Evolutionary conservation across 1,140 invertebrate species (phyloP).

Genomic region (Bathynomus jamesi): DNA sequence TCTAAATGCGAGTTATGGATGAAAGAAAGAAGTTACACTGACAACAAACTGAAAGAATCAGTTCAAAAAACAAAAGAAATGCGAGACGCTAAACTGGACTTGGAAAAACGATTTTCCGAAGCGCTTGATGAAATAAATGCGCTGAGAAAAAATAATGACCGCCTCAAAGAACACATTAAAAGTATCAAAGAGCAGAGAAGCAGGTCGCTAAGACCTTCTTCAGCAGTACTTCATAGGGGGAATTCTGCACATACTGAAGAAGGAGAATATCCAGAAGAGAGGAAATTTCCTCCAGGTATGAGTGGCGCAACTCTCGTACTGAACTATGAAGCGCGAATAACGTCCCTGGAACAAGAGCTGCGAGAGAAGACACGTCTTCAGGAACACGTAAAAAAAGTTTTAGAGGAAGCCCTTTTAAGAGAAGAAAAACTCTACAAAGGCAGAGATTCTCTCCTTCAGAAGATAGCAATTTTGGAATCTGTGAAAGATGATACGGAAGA

Average conservation of each 20-base stretch:
- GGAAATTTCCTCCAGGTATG: not conserved
- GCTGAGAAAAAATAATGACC: not conserved
- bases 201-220: not conserved
- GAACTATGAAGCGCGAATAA: not conserved
- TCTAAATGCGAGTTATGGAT: not conserved
- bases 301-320: not conserved
- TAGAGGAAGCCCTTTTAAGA: conserved; percentile 9
- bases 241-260: conserved; percentile 8
- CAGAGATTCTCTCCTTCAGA: conserved; percentile 10
- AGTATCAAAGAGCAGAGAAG: too few relatives aligned
- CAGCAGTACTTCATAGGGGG: not conserved
- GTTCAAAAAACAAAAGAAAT: conserved; percentile 12
- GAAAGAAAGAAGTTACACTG: not conserved
- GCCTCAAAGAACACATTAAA: not conserved
- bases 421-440: conserved; percentile 17
- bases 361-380: not conserved
- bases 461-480: conserved; percentile 18
- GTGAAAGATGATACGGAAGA: conserved; percentile 23
- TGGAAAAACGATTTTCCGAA: not conserved
- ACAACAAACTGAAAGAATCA: conserved; percentile 11
- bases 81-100: not conserved
- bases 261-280: conserved; percentile 6
- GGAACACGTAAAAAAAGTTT: not conserved
- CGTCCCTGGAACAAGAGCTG: not conserved
- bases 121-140: not conserved